Evolutionary conservation across 23 tunicate species (phyloP).

Genomic region (Oikopleura dioica): DNA sequence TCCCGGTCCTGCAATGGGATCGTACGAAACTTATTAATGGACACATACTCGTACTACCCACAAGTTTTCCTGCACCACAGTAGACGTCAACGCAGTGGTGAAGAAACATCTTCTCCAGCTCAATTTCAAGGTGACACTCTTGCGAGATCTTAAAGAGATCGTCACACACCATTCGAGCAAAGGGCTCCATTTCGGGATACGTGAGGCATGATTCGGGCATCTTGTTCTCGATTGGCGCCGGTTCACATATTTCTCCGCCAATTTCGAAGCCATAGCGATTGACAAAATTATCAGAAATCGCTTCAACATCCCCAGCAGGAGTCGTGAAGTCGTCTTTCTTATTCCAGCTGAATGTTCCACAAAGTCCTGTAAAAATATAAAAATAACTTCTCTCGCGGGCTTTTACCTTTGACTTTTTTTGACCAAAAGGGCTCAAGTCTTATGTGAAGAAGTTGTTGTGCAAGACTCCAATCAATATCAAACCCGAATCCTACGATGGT

Average conservation of each 20-base stretch:
- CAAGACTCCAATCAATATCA: neutral
- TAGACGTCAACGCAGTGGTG: no score
- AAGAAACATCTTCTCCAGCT: no score
- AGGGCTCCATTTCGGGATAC: conserved; percentile 19
- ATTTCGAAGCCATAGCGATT: conserved; percentile 3
- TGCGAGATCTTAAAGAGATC: no score
- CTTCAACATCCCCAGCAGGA: conserved; percentile 31
- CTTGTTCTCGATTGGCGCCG: neutral
- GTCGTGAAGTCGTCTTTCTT: conserved; percentile 32
- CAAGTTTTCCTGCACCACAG: no score
- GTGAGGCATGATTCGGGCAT: conserved; percentile 21
- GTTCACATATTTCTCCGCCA: neutral
- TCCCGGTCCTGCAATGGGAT: no score
- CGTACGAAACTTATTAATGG: no score
- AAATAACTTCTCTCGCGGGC: no score
- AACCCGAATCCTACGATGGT: neutral
- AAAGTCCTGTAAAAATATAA: no score
- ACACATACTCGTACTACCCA: no score
- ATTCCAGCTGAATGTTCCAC: conserved; percentile 62
- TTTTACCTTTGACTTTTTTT: neutral
- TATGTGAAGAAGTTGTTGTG: neutral
- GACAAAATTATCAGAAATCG: conserved; percentile 15
- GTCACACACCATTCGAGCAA: conserved; percentile 21
- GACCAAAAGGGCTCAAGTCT: neutral
- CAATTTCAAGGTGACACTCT: no score